A percentile compares a stretch with the other conserved stretches of the same genome.
Evolutionary conservation across 2,113 vertebrate species (phyloP).

Genomic region (Saguinus midas): DNA sequence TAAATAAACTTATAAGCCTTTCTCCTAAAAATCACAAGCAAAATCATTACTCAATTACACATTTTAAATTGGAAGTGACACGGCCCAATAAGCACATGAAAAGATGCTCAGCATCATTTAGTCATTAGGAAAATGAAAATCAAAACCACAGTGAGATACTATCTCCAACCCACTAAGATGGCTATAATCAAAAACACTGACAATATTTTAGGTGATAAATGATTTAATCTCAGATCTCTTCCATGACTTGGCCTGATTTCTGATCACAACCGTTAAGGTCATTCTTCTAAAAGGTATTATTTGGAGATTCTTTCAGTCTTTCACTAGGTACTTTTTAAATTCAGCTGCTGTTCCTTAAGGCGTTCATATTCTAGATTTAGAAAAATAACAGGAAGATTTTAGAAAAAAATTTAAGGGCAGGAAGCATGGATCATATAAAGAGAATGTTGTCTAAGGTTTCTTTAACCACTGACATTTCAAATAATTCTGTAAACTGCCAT

Average conservation of each 20-base stretch:
- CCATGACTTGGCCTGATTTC: background rate
- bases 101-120: background rate
- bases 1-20: background rate
- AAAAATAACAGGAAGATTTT: background rate
- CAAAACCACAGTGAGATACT: background rate
- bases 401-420: background rate
- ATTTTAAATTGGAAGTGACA: background rate
- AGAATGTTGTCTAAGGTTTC: background rate
- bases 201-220: background rate
- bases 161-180: background rate
- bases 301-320: background rate
- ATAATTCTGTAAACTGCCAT: background rate
- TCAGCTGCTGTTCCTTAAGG: background rate
- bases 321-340: background rate
- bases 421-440: background rate
- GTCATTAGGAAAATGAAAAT: background rate
- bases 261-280: background rate
- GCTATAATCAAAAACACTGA: background rate
- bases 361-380: background rate
- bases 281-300: background rate
- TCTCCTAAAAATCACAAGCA: constrained; percentile 5
- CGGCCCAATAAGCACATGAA: background rate
- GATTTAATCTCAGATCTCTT: background rate
- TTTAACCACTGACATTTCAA: background rate
- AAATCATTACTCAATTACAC: background rate